Evolutionary conservation across 2,113 vertebrate species (phyloP).

Genomic region (Podarcis raffonei): DNA sequence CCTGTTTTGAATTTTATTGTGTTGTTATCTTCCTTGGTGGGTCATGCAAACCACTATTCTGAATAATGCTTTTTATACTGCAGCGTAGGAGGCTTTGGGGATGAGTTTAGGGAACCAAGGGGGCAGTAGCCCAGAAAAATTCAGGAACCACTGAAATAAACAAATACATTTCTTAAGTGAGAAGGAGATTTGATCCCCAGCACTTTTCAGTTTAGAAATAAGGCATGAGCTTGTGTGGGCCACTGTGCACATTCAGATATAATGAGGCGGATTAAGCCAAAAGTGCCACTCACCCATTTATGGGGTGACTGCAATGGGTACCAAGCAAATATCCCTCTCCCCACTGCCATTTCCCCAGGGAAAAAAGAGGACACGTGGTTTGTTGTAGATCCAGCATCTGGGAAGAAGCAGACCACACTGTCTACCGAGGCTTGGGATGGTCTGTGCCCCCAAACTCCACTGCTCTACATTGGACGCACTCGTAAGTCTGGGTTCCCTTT

Average conservation of each 20-base stretch:
- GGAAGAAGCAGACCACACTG: constrained; percentile 91
- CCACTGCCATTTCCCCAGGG: constrained; percentile 71
- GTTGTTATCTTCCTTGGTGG: no score
- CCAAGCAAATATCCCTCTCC: rapidly evolving
- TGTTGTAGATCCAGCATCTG: constrained; percentile 92
- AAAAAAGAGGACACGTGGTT: constrained; percentile 97
- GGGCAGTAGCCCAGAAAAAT: no score
- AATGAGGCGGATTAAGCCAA: rapidly evolving
- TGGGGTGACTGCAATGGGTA: rapidly evolving
- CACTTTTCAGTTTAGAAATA: not conserved
- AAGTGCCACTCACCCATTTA: no score
- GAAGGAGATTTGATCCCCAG: not conserved
- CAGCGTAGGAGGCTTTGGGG: no score
- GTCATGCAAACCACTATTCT: no score
- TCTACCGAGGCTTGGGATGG: constrained; percentile 86
- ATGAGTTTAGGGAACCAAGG: no score
- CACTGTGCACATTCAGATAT: not conserved
- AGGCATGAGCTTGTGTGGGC: not conserved
- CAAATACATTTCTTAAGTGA: no score
- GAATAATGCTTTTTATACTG: no score
- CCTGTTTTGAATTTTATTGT: no score
- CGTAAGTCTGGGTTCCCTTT: constrained; percentile 72
- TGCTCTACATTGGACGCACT: constrained; percentile 93
- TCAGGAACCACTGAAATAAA: no score
- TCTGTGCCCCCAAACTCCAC: constrained; percentile 84